Evolutionary conservation across 2,113 vertebrate genomes (phyloP).

Genomic region (Amphilophus citrinellus): DNA sequence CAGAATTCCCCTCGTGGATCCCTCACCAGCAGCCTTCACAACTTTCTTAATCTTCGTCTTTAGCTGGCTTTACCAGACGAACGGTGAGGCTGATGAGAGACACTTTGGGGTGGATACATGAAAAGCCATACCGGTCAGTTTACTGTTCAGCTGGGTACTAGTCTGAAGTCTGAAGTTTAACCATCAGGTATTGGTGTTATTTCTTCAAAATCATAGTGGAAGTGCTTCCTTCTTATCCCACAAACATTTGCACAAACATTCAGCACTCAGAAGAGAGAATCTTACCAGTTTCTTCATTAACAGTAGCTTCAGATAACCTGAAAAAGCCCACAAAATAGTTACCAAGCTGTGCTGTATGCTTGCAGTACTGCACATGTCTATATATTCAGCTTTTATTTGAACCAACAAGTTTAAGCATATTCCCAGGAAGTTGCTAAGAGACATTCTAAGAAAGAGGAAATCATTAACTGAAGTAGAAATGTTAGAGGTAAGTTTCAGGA

Average conservation of each 20-base stretch:
- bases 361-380: not conserved
- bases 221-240: not conserved
- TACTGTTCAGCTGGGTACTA: no score
- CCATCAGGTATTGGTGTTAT: not conserved
- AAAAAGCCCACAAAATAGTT: not conserved
- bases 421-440: conserved; percentile 3
- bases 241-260: not conserved
- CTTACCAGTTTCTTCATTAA: not conserved
- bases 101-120: no score
- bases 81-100: no score
- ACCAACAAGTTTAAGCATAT: not conserved
- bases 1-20: not conserved
- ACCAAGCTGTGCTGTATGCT: not conserved
- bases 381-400: not conserved
- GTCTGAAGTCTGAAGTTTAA: not conserved
- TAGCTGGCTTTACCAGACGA: no score
- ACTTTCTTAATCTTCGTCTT: no score
- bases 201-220: not conserved
- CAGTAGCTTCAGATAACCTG: not conserved
- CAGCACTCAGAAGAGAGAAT: not conserved
- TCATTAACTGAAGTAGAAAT: conserved; percentile 17
- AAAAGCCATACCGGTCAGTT: no score
- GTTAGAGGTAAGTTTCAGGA: conserved; percentile 3
- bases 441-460: not conserved
- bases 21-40: not conserved